Conservation (phyloP, 2,888 invertebrate species). For the Cremastobaeus sp. region DNA sequence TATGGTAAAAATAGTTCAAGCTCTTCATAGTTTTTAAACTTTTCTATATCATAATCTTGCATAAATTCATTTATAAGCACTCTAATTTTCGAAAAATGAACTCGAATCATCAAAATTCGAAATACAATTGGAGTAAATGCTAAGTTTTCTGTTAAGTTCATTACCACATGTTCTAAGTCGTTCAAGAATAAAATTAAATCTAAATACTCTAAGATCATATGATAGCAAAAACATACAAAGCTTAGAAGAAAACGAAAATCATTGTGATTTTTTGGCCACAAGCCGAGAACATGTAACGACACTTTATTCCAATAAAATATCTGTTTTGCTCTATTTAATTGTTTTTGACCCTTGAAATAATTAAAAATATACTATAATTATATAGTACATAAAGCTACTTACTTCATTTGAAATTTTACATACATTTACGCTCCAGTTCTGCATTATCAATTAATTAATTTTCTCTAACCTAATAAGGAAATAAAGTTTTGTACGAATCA, state of each 20-base stretch:
- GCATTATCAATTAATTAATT: no score
- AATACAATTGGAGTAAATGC: constrained; percentile 68
- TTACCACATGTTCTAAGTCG: constrained; percentile 68
- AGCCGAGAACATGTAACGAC: constrained; percentile 65
- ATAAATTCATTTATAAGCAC: constrained; percentile 64
- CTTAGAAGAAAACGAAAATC: constrained; percentile 63
- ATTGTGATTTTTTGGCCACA: constrained; percentile 67
- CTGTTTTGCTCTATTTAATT: constrained; percentile 63
- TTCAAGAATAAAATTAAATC: constrained; percentile 67
- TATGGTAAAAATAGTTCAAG: constrained; percentile 63
- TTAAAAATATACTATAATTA: not conserved
- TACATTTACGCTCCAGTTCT: no score
- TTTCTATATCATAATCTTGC: constrained; percentile 64
- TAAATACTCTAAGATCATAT: constrained; percentile 69
- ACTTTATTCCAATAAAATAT: constrained; percentile 66
- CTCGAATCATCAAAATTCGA: constrained; percentile 66
- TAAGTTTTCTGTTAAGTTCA: constrained; percentile 70
- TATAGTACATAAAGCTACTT: no score
- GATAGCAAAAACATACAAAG: constrained; percentile 67
- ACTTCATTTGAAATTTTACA: no score
- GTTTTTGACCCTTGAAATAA: constrained; percentile 57
- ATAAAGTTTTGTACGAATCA: no score
- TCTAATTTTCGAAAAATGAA: constrained; percentile 64
- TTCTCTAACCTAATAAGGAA: no score
- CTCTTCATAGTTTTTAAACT: constrained; percentile 64